Evolutionary conservation across 2,888 invertebrate species (phyloP), one percentile per base, ranked within the genome.

Genomic region (Drosophila prolongata): DNA sequence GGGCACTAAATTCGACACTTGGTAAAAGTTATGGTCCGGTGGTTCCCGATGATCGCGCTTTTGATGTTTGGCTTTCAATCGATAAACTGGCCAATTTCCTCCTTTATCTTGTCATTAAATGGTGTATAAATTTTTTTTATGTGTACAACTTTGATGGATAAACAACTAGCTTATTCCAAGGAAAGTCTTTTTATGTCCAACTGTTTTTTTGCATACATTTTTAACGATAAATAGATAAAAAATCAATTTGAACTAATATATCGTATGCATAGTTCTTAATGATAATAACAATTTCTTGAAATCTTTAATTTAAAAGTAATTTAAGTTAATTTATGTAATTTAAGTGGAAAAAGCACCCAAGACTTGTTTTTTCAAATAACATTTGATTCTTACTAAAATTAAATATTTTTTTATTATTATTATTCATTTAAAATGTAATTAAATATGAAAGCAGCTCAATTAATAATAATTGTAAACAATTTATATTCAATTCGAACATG

Each of bases 51-150:
- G 46, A 10, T n/a, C 64, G 37, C 24, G 37, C 61, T 27, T 47
- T 69, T 79, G 77, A 74, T 76, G 62, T 65, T 16, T 37, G 37
- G 34, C 30, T 24, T 61, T 38, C 61, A 34, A 50, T 52, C 30
- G 16, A 11, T 34, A 34, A 49, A 49, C 30, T 30, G 34, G 3
- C 14, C 30, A 34, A 13, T 34, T 11, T 44, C 14, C 16, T 11
- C 6, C 44, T 62, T 27, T 27, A 46, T 53, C 46, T 53, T 24
- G 35, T 27, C 47, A 64, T 66, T 35, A 8, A 40, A 16, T 35
- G 24, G 40, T 38, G 13, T 13, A 57, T 46, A 47, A 34, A 34
- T 34, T 47, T 9, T 8, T 11, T n/a, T 19, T 57, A 19, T 47
- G 27, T 35, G 35, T 27, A 9, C 37, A n/a, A 5, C 24, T 37